A percentile compares a stretch with the other conserved stretches of the same genome.
Evolutionary conservation across 2,113 vertebrate species (phyloP).

Genomic region (Mustelus asterias): DNA sequence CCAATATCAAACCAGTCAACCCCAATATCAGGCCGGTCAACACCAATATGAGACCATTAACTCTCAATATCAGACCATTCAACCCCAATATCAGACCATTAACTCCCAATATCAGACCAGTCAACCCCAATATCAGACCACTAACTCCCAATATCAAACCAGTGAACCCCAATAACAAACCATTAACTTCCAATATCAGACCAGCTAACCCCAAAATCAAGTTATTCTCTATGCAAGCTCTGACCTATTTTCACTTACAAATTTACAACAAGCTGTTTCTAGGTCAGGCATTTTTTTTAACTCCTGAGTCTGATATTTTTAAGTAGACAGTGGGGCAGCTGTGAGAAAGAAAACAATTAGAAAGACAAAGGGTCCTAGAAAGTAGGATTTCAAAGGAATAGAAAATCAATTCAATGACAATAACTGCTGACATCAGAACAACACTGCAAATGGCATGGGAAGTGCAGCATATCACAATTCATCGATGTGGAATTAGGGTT

Average conservation of each 20-base stretch:
- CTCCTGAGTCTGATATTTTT: neutral
- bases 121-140: too few relatives aligned
- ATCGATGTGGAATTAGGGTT: neutral
- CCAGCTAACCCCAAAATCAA: neutral
- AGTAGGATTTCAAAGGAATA: neutral
- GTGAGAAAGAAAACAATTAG: neutral
- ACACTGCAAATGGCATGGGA: neutral
- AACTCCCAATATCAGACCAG: too few relatives aligned
- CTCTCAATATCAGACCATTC: too few relatives aligned
- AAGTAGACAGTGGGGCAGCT: neutral
- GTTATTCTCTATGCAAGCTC: neutral
- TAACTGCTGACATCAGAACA: neutral
- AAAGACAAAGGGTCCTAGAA: neutral
- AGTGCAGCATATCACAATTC: neutral
- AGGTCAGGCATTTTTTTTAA: slow-evolving; percentile 3
- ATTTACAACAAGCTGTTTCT: neutral
- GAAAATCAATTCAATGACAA: neutral
- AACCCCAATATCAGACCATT: too few relatives aligned
- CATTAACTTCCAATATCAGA: neutral
- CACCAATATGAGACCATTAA: too few relatives aligned
- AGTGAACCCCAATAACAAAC: neutral
- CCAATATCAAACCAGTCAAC: too few relatives aligned
- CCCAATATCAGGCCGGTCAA: too few relatives aligned
- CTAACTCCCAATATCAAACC: too few relatives aligned
- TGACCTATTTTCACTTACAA: neutral